These are phyloP conservation scores for Oncorhynchus keta DNA, from an alignment of 2,113 vertebrate species.

Conservation along the genomic window DNA sequence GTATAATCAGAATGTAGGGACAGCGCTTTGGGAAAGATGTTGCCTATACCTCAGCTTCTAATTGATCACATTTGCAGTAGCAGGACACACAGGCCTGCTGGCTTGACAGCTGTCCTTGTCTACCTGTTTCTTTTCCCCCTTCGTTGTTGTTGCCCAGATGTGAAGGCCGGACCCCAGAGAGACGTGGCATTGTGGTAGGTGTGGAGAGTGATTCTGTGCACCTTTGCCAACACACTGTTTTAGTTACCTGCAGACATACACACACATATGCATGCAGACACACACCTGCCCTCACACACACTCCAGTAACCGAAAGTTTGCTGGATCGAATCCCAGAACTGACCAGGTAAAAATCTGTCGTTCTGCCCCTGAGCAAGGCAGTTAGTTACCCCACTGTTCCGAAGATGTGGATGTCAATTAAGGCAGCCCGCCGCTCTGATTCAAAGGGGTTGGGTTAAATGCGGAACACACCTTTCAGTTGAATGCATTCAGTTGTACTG, in stretches of 20 bases:
- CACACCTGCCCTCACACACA: not conserved
- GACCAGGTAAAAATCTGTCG: too few species aligned
- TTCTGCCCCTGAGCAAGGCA: too few species aligned
- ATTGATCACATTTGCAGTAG: constrained; percentile 59
- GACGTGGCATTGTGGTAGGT: constrained; percentile 45
- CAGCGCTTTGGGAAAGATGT: not conserved
- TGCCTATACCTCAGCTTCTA: constrained; percentile 33
- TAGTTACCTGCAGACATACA: not conserved
- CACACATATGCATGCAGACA: constrained; percentile 7
- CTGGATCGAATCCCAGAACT: too few species aligned
- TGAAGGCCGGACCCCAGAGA: constrained; percentile 40
- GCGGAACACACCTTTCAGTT: too few species aligned
- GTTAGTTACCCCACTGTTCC: too few species aligned
- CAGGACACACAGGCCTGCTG: constrained; percentile 39
- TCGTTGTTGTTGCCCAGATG: constrained; percentile 3
- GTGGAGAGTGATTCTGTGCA: constrained; percentile 29
- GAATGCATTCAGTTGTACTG: too few species aligned
- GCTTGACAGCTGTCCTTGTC: constrained; percentile 71
- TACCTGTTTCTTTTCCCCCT: constrained; percentile 35
- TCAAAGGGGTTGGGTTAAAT: too few species aligned
- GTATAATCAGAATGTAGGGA: constrained; percentile 41
- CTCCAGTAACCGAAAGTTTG: too few species aligned
- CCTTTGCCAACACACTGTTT: constrained; percentile 28
- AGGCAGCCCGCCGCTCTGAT: too few species aligned
- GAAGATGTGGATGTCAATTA: too few species aligned